These are phyloP conservation scores for Lasioglossum morio DNA, from an alignment of 2,888 invertebrate species.

Conservation along the genomic window DNA sequence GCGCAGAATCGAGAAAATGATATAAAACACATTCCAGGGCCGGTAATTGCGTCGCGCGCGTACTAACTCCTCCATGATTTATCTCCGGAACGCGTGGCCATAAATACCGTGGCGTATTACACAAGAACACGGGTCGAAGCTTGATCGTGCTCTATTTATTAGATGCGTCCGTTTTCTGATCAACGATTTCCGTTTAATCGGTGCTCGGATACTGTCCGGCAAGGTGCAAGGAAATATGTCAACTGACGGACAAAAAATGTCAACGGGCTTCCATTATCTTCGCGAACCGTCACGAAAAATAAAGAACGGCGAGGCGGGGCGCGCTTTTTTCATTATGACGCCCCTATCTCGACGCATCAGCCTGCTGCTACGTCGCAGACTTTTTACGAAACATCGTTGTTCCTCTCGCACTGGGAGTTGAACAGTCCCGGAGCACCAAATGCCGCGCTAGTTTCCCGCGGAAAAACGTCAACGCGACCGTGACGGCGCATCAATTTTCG, in stretches of 20 bases:
- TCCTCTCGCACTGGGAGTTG: slow-evolving; percentile 53
- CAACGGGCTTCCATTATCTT: slow-evolving; percentile 62
- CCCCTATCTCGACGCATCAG: slow-evolving; percentile 57
- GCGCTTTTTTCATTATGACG: slow-evolving; percentile 63
- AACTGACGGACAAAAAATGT: slow-evolving; percentile 37
- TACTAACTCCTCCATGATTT: slow-evolving; percentile 54
- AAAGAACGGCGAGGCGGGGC: slow-evolving; percentile 46
- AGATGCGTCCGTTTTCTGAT: slow-evolving; percentile 31
- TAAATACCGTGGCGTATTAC: slow-evolving; percentile 47
- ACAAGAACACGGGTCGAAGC: slow-evolving; percentile 33
- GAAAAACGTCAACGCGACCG: slow-evolving; percentile 18
- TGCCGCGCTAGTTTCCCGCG: slow-evolving; percentile 9
- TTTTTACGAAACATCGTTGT: slow-evolving; percentile 58
- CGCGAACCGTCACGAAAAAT: slow-evolving; percentile 59
- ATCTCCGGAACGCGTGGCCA: slow-evolving; percentile 38
- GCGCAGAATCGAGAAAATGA: slow-evolving; percentile 53
- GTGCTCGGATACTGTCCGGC: background rate
- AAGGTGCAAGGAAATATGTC: background rate
- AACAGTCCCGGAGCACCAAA: slow-evolving; percentile 35
- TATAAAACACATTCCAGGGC: slow-evolving; percentile 43
- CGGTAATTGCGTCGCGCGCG: slow-evolving; percentile 51
- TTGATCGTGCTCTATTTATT: slow-evolving; percentile 37
- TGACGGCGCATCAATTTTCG: slow-evolving; percentile 21
- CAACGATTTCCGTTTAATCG: slow-evolving; percentile 10
- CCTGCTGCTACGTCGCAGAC: slow-evolving; percentile 49